Evolutionary conservation across 2,113 vertebrate species (phyloP).

Genomic region (Naja naja): DNA sequence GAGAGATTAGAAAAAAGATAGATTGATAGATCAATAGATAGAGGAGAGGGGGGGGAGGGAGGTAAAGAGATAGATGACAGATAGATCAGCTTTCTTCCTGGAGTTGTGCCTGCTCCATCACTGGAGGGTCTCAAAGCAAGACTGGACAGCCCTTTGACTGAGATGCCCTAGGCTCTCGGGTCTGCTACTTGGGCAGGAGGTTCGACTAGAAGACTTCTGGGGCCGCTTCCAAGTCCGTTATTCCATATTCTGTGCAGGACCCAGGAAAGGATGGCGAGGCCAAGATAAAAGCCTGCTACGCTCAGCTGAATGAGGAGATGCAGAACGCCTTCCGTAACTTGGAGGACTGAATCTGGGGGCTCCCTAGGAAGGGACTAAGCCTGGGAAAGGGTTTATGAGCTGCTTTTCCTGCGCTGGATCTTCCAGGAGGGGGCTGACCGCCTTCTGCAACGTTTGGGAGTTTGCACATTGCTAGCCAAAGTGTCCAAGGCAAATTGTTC

Average conservation of each 20-base stretch:
- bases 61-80: not conserved
- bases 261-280: slow-evolving; percentile 53
- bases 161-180: too few species aligned
- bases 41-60: not conserved
- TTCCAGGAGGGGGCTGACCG: not conserved
- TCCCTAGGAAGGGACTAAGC: not conserved
- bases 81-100: not conserved
- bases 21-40: too few species aligned
- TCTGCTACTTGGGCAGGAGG: not conserved
- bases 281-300: slow-evolving; percentile 41
- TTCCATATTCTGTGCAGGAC: slow-evolving; percentile 32
- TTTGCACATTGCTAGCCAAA: not conserved
- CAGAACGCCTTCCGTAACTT: slow-evolving; percentile 57
- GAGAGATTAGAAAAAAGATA: too few species aligned
- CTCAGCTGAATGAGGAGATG: slow-evolving; percentile 59
- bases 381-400: not conserved
- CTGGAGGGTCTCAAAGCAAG: not conserved
- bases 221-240: not conserved
- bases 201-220: not conserved
- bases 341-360: slow-evolving; percentile 41
- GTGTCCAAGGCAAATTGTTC: not conserved
- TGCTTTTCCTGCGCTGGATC: not conserved
- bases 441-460: not conserved
- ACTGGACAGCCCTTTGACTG: not conserved
- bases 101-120: not conserved